phyloP scores from a whole-genome alignment of 1,140 invertebrate genomes.

The Myzus persicae region DNA sequence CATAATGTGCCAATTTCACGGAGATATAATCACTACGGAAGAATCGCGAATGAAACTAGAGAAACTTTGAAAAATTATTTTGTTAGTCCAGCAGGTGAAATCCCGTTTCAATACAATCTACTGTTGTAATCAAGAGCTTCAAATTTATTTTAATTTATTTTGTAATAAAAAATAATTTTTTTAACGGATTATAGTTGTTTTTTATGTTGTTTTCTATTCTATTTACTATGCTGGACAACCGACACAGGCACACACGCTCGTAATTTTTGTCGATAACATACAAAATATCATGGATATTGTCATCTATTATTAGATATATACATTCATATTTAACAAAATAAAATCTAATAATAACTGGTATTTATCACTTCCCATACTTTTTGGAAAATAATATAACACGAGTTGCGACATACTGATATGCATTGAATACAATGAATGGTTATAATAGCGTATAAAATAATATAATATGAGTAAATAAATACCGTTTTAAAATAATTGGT shows the following conservation, averaged over 20 bases:
- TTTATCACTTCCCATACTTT: not conserved
- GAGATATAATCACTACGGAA: conserved; percentile 32
- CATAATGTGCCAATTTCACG: not conserved
- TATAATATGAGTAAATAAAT: not conserved
- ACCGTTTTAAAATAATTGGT: not conserved
- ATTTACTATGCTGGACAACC: not conserved
- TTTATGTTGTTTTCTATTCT: not conserved
- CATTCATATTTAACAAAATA: not conserved
- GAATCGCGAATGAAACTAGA: not conserved
- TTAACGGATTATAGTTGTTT: not conserved
- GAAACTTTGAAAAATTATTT: conserved; percentile 17
- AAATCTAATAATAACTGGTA: not conserved
- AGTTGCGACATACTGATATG: not conserved
- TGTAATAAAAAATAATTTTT: not conserved
- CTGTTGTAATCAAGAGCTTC: not conserved
- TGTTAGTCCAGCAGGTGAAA: conserved; percentile 4
- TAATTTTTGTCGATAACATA: too few relatives aligned
- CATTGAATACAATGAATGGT: not conserved
- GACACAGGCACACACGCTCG: too few relatives aligned
- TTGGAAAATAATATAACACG: not conserved
- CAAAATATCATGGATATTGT: too few relatives aligned
- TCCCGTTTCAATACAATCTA: conserved; percentile 2
- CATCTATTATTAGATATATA: not conserved
- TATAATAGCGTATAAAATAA: not conserved
- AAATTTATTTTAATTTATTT: not conserved